Percentiles rank a stretch among this genome's conserved stretches.
These are phyloP conservation scores for Dasyprocta punctata DNA, from an alignment of 2,113 vertebrate species.

Conservation along the genomic window DNA sequence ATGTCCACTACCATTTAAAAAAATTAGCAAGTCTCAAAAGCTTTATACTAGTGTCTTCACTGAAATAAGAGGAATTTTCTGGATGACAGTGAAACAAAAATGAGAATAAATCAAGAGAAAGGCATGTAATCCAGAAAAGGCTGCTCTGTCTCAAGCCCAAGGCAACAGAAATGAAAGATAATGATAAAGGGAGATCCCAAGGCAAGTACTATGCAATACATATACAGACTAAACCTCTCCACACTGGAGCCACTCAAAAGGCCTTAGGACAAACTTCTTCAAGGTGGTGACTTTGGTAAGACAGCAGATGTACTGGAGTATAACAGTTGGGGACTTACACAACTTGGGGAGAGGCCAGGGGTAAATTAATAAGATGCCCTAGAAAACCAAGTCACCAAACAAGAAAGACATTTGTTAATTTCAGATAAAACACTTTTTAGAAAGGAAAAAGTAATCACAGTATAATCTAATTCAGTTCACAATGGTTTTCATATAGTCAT, in stretches of 20 bases:
- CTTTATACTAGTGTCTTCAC: background rate
- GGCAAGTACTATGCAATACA: background rate
- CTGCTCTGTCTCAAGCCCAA: background rate
- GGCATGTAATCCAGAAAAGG: background rate
- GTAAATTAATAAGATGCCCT: background rate
- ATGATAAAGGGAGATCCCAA: background rate
- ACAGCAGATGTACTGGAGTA: background rate
- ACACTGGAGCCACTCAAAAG: background rate
- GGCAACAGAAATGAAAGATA: background rate
- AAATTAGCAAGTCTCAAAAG: background rate
- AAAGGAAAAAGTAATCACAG: conserved; percentile 28
- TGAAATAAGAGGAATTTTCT: conserved; percentile 46
- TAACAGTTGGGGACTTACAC: background rate
- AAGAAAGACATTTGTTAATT: conserved; percentile 23
- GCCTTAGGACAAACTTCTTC: background rate
- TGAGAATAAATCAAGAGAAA: background rate
- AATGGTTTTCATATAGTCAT: background rate
- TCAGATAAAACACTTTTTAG: background rate
- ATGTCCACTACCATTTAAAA: background rate
- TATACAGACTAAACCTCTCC: background rate
- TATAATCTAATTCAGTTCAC: background rate
- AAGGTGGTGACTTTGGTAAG: conserved; percentile 13
- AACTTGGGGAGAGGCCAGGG: background rate
- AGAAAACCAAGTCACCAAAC: conserved; percentile 39
- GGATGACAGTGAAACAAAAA: background rate